Evolutionary conservation across 2,888 invertebrate species (phyloP), one percentile per base, ranked within the genome.

Genomic region (Clistopyga incitator): DNA sequence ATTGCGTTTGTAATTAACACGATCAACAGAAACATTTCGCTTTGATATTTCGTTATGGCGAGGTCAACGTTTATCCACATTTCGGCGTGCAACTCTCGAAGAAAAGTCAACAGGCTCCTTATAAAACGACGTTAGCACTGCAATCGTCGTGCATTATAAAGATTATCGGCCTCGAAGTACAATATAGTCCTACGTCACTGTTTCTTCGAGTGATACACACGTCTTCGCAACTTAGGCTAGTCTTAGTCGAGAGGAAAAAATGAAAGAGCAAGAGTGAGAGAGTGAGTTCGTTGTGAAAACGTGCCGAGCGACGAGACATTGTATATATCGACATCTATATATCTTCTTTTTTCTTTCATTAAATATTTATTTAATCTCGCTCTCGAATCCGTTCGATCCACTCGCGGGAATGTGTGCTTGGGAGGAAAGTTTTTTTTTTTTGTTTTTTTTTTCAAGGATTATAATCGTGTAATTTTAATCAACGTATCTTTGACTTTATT

Each of bases 1-100:
- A 85, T 86, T 81, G 45, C 80, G 77, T 80, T 77, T 81, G 61
- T 52, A 61, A 86, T 82, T 84, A 86, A 86, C 86, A 81, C 86
- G 82, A 89, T 87, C 84, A 88, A 88, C 87, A 86, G 85, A 90
- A 70, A 80, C 71, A 72, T 61, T 74, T 90, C 67, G 79, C 81
- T 75, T 87, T 82, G 3, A 64, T 83, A 88, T 89, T 88, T 88
- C 77, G 68, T 88, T 85, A 87, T 76, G 85, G 84, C 86, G 87
- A 89, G 87, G 86, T 90, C 86, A 88, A 87, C 84, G 81, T 86
- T 87, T 88, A 88, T 85, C 81, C 70, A 81, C 84, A 85, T 81
- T 85, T 81, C 72, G 79, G 81, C 75, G 45, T 76, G 71, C 52
- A 78, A 75, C 65, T 25, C 65, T 78, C 78, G 70, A 71, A 84